phyloP scores from a whole-genome alignment of 1,140 invertebrate species.

The Leguminivora glycinivorella region DNA sequence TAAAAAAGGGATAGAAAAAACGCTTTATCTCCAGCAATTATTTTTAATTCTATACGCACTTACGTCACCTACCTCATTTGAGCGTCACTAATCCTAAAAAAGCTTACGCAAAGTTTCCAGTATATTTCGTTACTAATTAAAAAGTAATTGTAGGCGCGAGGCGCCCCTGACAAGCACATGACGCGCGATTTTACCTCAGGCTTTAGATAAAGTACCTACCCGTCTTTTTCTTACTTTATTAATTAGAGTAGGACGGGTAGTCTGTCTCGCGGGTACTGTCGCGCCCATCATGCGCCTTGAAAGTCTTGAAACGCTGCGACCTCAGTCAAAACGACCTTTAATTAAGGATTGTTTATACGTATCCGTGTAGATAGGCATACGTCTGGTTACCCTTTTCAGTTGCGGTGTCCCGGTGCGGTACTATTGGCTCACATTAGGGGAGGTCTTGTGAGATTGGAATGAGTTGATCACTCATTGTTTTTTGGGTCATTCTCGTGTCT shows the following conservation, averaged over 20 bases:
- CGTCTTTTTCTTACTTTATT: no score
- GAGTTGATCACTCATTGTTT: no score
- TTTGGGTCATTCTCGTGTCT: no score
- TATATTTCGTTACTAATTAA: conserved; percentile 51
- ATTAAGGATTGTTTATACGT: conserved; percentile 47
- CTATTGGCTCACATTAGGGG: background rate
- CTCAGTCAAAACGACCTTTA: conserved; percentile 52
- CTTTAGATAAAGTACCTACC: no score
- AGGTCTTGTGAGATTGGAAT: background rate
- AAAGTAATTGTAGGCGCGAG: conserved; percentile 44
- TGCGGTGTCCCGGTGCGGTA: conserved; percentile 1
- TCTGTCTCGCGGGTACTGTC: no score
- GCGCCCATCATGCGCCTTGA: no score
- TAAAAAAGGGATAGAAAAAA: no score
- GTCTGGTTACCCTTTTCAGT: conserved; percentile 23
- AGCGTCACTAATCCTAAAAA: conserved; percentile 21
- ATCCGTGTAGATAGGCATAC: background rate
- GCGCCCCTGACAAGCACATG: no score
- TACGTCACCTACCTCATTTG: conserved; percentile 11
- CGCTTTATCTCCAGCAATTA: background rate
- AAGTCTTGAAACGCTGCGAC: conserved; percentile 29
- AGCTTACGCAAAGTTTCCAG: conserved; percentile 30
- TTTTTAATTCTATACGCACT: background rate
- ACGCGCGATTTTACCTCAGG: no score
- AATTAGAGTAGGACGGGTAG: no score